Base-by-base conservation (phyloP, 2,888 invertebrate genomes). In the Nowickia ferox region DNA sequence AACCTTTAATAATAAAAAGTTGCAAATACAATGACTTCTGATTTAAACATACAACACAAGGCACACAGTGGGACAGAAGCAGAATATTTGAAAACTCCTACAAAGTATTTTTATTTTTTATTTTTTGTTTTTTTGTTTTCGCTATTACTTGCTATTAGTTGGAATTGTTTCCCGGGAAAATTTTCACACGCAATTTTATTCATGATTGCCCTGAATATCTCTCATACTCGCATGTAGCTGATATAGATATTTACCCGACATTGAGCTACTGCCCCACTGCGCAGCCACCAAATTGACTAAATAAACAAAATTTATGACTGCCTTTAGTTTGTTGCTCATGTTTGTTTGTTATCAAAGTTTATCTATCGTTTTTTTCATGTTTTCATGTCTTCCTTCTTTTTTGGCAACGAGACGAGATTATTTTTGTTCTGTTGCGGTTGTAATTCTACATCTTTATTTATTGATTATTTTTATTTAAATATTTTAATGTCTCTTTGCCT, bases 361-460 rank as follows among this genome's bases (percentile, higher is more conserved):
- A 30, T 30, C 30, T 30, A 55, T 22, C 6, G 19, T 19, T 19
- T 19, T 55, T 55, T 51, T 13, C 9, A 17, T 10, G 0, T 53
- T 10, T 53, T 53, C 10, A 6, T 53, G 0, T 63, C 11, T 9
- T 10, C 5, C 11, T 15, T 46, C 3, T 11, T 11, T 19, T 15
- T 46, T 30, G 11, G 10, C 8, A 57, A 30, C 22, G 46, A 46
- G 4, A 5, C 19, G n/a, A 51, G 38, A 6, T 17, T 53, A 19
- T 63, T n/a, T 63, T 17, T 65, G 30, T 30, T 30, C 30, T 42
- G 42, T 44, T 75, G 63, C 53, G 53, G 65, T 63, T 42, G 17
- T 44, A 65, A 55, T 65, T 55, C 9, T 44, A 46, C 55, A 55
- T 65, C 51, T 76, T 55, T 55, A 55, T 66, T 66, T 76, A 4